A percentile compares a stretch with the other conserved stretches of the same genome.
These are phyloP conservation scores for Rosalia funebris DNA, from an alignment of 2,888 invertebrate species.

Conservation along the genomic window DNA sequence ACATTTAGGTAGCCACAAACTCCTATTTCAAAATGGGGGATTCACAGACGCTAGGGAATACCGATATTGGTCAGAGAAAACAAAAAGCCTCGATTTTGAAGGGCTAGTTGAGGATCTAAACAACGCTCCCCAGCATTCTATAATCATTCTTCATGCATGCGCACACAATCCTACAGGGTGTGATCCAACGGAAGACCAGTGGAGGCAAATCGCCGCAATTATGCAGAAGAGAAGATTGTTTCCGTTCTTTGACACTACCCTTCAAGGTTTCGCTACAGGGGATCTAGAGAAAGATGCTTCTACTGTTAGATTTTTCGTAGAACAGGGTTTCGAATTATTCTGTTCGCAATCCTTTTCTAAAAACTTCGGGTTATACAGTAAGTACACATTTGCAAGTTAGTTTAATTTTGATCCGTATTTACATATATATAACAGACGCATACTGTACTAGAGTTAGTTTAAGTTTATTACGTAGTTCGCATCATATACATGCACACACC, in stretches of 20 bases:
- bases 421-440: too few species aligned
- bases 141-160: constrained; percentile 92
- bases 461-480: too few species aligned
- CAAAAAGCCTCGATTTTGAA: constrained; percentile 72
- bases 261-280: constrained; percentile 96
- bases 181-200: constrained; percentile 93
- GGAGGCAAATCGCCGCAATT: constrained; percentile 87
- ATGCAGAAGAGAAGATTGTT: constrained; percentile 83
- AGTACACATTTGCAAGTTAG: too few species aligned
- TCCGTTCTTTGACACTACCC: constrained; percentile 92
- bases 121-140: constrained; percentile 82
- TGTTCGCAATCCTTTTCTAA: constrained; percentile 98
- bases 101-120: constrained; percentile 42
- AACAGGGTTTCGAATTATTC: constrained; percentile 88
- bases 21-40: constrained; percentile 81
- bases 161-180: constrained; percentile 99
- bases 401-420: too few species aligned
- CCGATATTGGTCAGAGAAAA: constrained; percentile 24
- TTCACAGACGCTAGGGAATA: constrained; percentile 17
- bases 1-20: constrained; percentile 92
- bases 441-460: too few species aligned
- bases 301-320: constrained; percentile 88
- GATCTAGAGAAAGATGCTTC: constrained; percentile 91
- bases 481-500: too few species aligned
- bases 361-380: constrained; percentile 98